Evolutionary conservation across 2,797 vertebrate genomes (phyloP), one percentile per base, ranked within the genome.

Genomic region (Acipenser ruthenus): DNA sequence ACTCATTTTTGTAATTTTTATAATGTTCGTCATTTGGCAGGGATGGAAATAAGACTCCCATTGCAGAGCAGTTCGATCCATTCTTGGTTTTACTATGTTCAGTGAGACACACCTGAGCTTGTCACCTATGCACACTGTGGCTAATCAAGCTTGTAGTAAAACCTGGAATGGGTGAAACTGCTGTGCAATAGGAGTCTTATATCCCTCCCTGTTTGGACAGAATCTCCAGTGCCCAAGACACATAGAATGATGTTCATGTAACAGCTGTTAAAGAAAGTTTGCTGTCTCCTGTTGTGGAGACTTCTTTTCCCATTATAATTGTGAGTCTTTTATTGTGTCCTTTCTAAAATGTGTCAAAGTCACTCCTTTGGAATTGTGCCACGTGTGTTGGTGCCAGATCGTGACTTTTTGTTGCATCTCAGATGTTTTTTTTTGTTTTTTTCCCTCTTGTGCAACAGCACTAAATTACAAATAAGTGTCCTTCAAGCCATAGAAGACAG

Each of bases 391-490:
- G 60, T 72, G 56, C 50, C 50, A 23, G 13, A 66, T 60, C 37
- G 59, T 62, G 50, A 10, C 71, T 67, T 67, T 68, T 62, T 66
- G 18, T 63, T 60, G 12, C 37, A 11, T 48, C 18, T 49, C 37
- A 66, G 7, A 15, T 37, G 23, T 8, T 60, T 13, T n/a, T n/a
- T n/a, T n/a, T n/a, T n/a, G n/a, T n/a, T n/a, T 56, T 52, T 15
- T 12, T 65, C 56, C 56, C 65, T 61, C 52, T 68, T 67, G 65
- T 65, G 63, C 53, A 74, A 71, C 60, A 51, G 23, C 60, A 67
- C 60, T 62, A 62, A 66, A 71, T 68, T 61, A 61, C 62, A 52
- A 63, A 65, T 6, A 18, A 67, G 47, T 49, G 13, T 59, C 13
- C 66, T 62, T 48, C 23, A 55, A 52, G 18, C 13, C 15, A 53